phyloP scores from a whole-genome alignment of 2,113 vertebrate genomes.

The Phalacrocorax brasilianus region DNA sequence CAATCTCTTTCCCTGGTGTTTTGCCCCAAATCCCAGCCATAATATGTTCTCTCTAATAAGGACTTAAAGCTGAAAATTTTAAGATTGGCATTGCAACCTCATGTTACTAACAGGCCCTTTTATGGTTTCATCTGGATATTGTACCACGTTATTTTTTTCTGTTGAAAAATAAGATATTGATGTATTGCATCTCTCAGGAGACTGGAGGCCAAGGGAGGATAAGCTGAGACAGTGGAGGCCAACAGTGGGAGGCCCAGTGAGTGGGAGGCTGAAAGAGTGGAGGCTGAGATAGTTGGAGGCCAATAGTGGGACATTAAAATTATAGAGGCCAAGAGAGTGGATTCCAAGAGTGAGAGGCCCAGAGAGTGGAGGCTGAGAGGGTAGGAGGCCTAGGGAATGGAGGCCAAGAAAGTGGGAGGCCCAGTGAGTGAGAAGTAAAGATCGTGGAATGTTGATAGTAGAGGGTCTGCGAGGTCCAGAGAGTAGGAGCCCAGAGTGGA shows the following conservation, averaged over 20 bases:
- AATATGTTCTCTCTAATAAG: constrained; percentile 1
- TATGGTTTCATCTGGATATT: not conserved
- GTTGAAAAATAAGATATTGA: not conserved
- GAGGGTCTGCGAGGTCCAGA: too few relatives aligned
- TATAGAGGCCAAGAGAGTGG: not conserved
- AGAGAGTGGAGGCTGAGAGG: not conserved
- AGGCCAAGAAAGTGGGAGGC: not conserved
- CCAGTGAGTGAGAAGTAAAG: not conserved
- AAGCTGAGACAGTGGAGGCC: not conserved
- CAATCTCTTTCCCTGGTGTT: constrained; percentile 1
- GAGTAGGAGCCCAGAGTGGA: not conserved
- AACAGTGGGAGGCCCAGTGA: not conserved
- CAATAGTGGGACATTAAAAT: not conserved
- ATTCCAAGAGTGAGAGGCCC: not conserved
- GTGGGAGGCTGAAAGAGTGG: not conserved
- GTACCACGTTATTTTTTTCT: not conserved
- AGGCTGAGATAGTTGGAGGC: not conserved
- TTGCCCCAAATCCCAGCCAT: constrained; percentile 21
- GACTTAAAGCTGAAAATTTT: not conserved
- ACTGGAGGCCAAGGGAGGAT: not conserved
- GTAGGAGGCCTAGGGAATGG: not conserved
- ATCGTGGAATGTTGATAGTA: not conserved
- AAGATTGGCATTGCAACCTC: not conserved
- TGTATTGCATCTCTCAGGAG: not conserved
- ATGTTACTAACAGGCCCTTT: not conserved